Percentiles rank a stretch among this genome's conserved stretches.
phyloP scores from a whole-genome alignment of 2,888 invertebrate species.

The Eulithis prunata region DNA sequence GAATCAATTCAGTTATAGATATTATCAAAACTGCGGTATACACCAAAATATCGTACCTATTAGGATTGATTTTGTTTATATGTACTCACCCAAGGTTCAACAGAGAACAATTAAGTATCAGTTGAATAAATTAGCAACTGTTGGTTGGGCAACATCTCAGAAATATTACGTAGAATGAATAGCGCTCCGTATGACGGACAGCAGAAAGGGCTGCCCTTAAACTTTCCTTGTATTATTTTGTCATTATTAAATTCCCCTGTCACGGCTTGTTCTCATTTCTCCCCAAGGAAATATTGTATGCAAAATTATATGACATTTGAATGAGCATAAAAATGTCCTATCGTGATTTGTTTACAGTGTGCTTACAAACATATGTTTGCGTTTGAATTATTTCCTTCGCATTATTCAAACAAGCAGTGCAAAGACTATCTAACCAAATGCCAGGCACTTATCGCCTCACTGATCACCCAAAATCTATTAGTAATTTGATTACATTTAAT shows the following conservation, averaged over 20 bases:
- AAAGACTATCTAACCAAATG: conserved; percentile 23
- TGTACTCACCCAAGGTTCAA: conserved; percentile 29
- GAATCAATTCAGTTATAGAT: conserved; percentile 80
- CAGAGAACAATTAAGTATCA: conserved; percentile 44
- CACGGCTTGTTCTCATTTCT: conserved; percentile 79
- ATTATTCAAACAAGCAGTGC: conserved; percentile 12
- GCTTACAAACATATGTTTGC: conserved; percentile 54
- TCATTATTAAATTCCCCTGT: conserved; percentile 84
- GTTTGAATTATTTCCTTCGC: conserved; percentile 40
- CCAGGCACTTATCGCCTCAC: conserved; percentile 24
- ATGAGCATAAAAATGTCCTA: conserved; percentile 77
- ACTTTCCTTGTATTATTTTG: conserved; percentile 84
- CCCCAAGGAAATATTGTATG: conserved; percentile 83
- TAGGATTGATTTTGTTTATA: conserved; percentile 36
- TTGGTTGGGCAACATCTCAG: conserved; percentile 77
- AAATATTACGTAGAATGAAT: conserved; percentile 81
- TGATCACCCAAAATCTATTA: conserved; percentile 27
- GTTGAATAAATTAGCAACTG: conserved; percentile 76
- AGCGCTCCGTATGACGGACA: conserved; percentile 82
- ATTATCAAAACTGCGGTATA: conserved; percentile 64
- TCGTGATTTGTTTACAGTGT: conserved; percentile 69
- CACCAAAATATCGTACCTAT: conserved; percentile 31
- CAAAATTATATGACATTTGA: conserved; percentile 84
- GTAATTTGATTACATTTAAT: conserved; percentile 32
- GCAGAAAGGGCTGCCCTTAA: conserved; percentile 82